These are phyloP conservation scores for Stratiomys singularior DNA, from an alignment of 2,888 invertebrate genomes.

Conservation along the genomic window DNA sequence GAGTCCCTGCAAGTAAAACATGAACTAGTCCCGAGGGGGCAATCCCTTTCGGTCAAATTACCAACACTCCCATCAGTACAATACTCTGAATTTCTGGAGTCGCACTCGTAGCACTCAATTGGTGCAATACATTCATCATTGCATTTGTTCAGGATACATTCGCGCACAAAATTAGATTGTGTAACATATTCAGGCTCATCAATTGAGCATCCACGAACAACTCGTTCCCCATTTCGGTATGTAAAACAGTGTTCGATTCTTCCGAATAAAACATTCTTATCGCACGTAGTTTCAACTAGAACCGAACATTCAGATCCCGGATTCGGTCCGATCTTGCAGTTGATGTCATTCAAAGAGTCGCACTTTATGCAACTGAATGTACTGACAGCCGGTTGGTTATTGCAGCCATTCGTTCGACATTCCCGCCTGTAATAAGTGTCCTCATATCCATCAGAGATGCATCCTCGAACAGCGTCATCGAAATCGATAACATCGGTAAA, in stretches of 20 bases:
- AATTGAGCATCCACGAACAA: slow-evolving; percentile 35
- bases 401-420: slow-evolving; percentile 37
- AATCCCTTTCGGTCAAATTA: not conserved
- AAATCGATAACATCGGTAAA: slow-evolving; percentile 49
- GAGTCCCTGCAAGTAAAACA: slow-evolving; percentile 26
- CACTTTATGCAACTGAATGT: slow-evolving; percentile 14
- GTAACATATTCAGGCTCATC: not conserved
- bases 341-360: not conserved
- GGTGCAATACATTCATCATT: slow-evolving; percentile 40
- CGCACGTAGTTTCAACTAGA: not conserved
- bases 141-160: slow-evolving; percentile 28
- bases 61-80: slow-evolving; percentile 18
- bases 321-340: not conserved
- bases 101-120: slow-evolving; percentile 14
- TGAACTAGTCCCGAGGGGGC: slow-evolving; percentile 25
- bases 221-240: slow-evolving; percentile 10
- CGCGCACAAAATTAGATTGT: slow-evolving; percentile 7
- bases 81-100: not conserved
- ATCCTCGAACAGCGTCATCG: slow-evolving; percentile 43
- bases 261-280: slow-evolving; percentile 16
- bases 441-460: slow-evolving; percentile 26
- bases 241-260: slow-evolving; percentile 30
- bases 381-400: not conserved
- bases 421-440: not conserved
- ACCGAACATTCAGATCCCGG: slow-evolving; percentile 2